These are phyloP conservation scores for Trypoxylus dichotomus DNA, from an alignment of 1,140 invertebrate genomes.

Conservation along the genomic window DNA sequence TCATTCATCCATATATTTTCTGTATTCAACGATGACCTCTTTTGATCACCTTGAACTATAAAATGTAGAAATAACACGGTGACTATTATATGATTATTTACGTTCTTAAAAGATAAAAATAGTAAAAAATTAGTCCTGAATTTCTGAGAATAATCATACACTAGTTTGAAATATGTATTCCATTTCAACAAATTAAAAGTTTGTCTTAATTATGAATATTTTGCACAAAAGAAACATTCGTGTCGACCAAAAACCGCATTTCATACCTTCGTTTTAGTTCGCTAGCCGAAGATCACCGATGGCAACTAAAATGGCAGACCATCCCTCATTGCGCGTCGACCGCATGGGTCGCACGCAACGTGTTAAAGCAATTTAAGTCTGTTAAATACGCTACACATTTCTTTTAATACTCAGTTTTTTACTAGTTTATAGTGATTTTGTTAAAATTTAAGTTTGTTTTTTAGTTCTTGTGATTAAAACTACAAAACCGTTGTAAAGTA, in stretches of 20 bases:
- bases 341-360: constrained; percentile 53
- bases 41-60: neutral
- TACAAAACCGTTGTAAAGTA: constrained; percentile 25
- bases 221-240: neutral
- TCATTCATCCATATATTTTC: neutral
- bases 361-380: constrained; percentile 37
- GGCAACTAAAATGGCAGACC: constrained; percentile 46
- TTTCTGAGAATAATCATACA: too few relatives aligned
- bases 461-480: constrained; percentile 15
- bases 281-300: neutral
- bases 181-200: neutral
- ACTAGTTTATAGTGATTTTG: constrained; percentile 22
- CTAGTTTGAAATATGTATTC: too few relatives aligned
- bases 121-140: too few relatives aligned
- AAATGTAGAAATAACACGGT: too few relatives aligned
- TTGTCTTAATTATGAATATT: neutral
- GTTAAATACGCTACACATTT: constrained; percentile 10
- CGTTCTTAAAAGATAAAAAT: neutral
- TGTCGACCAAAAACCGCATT: neutral
- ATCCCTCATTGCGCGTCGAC: constrained; percentile 50
- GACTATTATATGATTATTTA: neutral
- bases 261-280: constrained; percentile 2
- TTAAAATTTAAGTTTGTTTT: constrained; percentile 27
- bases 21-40: neutral
- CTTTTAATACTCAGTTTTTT: constrained; percentile 25